These are phyloP conservation scores for Oncorhynchus keta DNA, from an alignment of 2,113 vertebrate genomes.

Conservation along the genomic window DNA sequence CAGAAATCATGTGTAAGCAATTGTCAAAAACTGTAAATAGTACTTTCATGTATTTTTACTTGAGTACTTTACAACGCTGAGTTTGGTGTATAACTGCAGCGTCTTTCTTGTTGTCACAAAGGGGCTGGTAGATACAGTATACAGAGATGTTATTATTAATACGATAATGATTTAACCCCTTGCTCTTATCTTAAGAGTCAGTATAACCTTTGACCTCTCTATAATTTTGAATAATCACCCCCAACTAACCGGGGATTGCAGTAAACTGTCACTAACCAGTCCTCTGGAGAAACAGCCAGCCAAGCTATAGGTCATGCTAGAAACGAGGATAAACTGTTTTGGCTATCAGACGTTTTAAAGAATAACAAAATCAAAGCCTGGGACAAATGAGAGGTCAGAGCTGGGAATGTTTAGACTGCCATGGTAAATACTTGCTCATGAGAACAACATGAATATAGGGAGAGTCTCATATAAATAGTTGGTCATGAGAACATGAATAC, in stretches of 20 bases:
- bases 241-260: too few species aligned
- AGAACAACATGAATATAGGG: too few species aligned
- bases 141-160: not conserved
- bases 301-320: conserved; percentile 24
- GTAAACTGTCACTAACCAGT: not conserved
- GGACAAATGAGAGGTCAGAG: not conserved
- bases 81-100: too few species aligned
- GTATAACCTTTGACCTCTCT: not conserved
- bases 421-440: conserved; percentile 7
- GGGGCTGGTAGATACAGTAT: too few species aligned
- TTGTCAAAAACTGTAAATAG: too few species aligned
- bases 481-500: too few species aligned
- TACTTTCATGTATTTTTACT: too few species aligned
- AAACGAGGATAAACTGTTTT: conserved; percentile 29
- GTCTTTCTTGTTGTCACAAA: too few species aligned
- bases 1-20: too few species aligned
- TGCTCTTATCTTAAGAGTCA: not conserved
- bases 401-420: conserved; percentile 32
- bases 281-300: not conserved
- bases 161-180: not conserved
- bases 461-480: too few species aligned
- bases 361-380: not conserved
- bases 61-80: too few species aligned
- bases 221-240: not conserved
- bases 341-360: conserved; percentile 9